Base-by-base conservation (phyloP, 2,888 invertebrate species). In the Penaeus monodon region DNA sequence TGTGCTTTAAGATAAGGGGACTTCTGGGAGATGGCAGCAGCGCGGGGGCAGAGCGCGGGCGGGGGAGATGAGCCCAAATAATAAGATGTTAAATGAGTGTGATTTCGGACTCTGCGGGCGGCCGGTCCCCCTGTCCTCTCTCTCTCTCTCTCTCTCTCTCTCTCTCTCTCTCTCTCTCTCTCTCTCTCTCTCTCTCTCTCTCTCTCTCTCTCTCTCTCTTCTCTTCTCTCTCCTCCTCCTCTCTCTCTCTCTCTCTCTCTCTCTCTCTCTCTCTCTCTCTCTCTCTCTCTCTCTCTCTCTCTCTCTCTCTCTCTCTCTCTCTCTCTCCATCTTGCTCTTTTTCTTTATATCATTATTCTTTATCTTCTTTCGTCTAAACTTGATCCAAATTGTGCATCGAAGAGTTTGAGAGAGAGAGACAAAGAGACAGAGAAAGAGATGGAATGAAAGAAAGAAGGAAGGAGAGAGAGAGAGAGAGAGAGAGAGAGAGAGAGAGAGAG, bases 81-180 rank as follows among this genome's bases (percentile, higher is more conserved):
- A 57, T 57, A 57, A 57, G 57, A 57, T 57, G 57, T 57, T 57
- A 57, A 57, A 57, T 57, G 57, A 57, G 57, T 57, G 57, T 57
- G 57, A 57, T 57, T 57, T 57, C 57, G 57, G 17, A 17, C 57
- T 57, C 57, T 57, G 57, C 57, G 17, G 57, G 57, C 17, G 57
- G 57, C 57, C 17, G 57, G 57, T 57, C 57, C 74, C 38, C 57
- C 49, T 77, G 77, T 77, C 27, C 10, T 77, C 12, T 49, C 3
- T 77, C n/a, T 33, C 44, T 66, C 24, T 80, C 38, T n/a, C 38
- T 80, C 33, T 66, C 66, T 80, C 65, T 80, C 66, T 65, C 66
- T 80, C 66, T 80, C 80, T 80, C 66, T 80, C 80, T 80, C 66
- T 80, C 80, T 80, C 66, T 66, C 44, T 66, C 49, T 76, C 49